Conservation (phyloP, 2,888 invertebrate genomes). For the Elysia crispata region DNA sequence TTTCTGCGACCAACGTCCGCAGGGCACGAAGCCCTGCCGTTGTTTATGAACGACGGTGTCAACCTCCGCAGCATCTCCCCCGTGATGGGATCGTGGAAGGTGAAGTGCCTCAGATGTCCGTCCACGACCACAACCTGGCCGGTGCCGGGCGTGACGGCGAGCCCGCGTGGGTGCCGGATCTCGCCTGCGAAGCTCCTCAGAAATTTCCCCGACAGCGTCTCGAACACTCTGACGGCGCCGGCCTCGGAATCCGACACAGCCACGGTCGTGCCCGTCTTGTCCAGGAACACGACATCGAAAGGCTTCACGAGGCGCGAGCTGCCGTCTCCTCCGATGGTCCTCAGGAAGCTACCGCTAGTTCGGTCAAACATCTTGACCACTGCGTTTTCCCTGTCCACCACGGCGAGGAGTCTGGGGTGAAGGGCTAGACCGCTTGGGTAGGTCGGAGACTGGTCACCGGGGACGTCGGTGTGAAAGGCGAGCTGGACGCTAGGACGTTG, state of each 20-base stretch:
- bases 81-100: conserved; percentile 63
- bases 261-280: conserved; percentile 61
- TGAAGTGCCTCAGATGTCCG: conserved; percentile 63
- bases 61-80: conserved; percentile 62
- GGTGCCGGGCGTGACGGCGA: conserved; percentile 63
- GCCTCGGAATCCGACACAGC: conserved; percentile 72
- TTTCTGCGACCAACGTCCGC: no score
- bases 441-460: conserved; percentile 65
- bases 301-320: conserved; percentile 66
- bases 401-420: conserved; percentile 59
- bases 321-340: conserved; percentile 59
- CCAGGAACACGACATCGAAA: conserved; percentile 69
- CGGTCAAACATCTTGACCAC: conserved; percentile 67
- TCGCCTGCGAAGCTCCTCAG: conserved; percentile 60
- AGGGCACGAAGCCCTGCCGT: no score
- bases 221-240: conserved; percentile 69
- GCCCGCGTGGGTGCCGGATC: conserved; percentile 72
- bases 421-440: conserved; percentile 72
- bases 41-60: neutral
- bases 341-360: conserved; percentile 56
- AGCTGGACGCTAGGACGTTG: conserved; percentile 55
- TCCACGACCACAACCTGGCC: conserved; percentile 71
- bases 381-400: conserved; percentile 73
- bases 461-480: conserved; percentile 59
- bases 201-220: conserved; percentile 57